Base-by-base conservation (phyloP, 2,113 vertebrate species). In the Cyprinodon variegatus region DNA sequence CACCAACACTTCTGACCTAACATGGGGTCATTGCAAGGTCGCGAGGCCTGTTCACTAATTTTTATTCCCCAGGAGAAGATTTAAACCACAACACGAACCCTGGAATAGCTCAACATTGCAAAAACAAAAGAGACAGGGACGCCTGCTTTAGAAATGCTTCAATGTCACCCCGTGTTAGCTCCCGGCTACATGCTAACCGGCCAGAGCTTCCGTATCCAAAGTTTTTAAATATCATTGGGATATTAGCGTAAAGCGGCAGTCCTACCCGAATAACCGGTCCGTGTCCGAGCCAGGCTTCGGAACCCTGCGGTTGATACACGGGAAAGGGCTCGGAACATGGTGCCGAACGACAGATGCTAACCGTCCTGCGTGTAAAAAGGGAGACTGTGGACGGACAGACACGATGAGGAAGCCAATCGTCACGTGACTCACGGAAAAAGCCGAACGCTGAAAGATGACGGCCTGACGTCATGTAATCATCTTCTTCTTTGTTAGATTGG, bases 281-380 rank as follows among this genome's bases (percentile, higher is more conserved):
- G 90, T 69, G 82, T 77, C 86, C 87, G 93, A 38, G 83, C 83
- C 90, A 93, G 81, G 70, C 83, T 84, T 70, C 85, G 90, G 66
- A 83, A 11, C 29, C 91, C 89, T 11, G 91, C 73, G 70, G 77
- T 40, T 43, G 86, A 91, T 61, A 89, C 37, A 68, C 72, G 59
- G 61, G 92, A 70, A 66, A 93, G 90, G 2, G 94, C 89, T 57
- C 92, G 88, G 84, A 96, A 92, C 96, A 96, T 96, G 64, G 60
- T 90, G 60, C 77, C 61, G 53, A 11, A 14, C 14, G 20, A n/a
- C 46, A 62, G 45, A 3, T 61, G 71, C 74, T 85, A 75, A 84
- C 72, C 5, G 64, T 76, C 48, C 83, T 67, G 20, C 39, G 4
- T 3, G 6, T 63, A 48, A 22, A 37, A 48, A 81, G 72, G 45